Evolutionary conservation across 1,140 invertebrate genomes (phyloP).

Genomic region (Anadara kagoshimensis): DNA sequence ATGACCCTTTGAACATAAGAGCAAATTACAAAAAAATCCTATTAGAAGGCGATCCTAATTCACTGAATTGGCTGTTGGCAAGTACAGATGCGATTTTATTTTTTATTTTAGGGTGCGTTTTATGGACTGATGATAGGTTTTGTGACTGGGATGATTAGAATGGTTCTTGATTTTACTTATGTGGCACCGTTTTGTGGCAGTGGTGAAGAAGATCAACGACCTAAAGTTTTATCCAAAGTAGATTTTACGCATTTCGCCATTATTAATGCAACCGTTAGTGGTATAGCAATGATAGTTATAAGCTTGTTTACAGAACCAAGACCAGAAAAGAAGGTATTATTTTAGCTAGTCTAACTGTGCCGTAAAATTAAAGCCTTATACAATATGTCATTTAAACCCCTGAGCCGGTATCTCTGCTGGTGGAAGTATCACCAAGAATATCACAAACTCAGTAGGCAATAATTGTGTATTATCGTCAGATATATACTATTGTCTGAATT

Average conservation of each 20-base stretch:
- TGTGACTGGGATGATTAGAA: slow-evolving; percentile 70
- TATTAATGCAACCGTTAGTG: slow-evolving; percentile 59
- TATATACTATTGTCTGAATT: no score
- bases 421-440: not conserved
- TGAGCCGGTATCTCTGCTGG: not conserved
- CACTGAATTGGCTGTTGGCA: no score
- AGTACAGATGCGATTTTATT: not conserved
- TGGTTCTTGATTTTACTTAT: slow-evolving; percentile 65
- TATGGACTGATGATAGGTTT: slow-evolving; percentile 76
- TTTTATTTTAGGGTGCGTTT: slow-evolving; percentile 75
- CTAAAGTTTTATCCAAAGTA: slow-evolving; percentile 55
- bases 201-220: slow-evolving; percentile 54
- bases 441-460: not conserved
- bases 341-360: not conserved
- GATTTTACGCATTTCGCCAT: slow-evolving; percentile 70
- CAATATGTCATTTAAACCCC: not conserved
- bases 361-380: not conserved
- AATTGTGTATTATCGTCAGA: no score
- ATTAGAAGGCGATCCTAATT: no score
- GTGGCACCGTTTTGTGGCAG: slow-evolving; percentile 62
- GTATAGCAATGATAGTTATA: slow-evolving; percentile 58
- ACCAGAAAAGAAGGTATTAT: slow-evolving; percentile 49
- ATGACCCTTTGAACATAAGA: no score
- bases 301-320: slow-evolving; percentile 61
- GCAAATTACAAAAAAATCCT: no score